phyloP scores from a whole-genome alignment of 2,113 vertebrate species.

The Pongo pygmaeus region DNA sequence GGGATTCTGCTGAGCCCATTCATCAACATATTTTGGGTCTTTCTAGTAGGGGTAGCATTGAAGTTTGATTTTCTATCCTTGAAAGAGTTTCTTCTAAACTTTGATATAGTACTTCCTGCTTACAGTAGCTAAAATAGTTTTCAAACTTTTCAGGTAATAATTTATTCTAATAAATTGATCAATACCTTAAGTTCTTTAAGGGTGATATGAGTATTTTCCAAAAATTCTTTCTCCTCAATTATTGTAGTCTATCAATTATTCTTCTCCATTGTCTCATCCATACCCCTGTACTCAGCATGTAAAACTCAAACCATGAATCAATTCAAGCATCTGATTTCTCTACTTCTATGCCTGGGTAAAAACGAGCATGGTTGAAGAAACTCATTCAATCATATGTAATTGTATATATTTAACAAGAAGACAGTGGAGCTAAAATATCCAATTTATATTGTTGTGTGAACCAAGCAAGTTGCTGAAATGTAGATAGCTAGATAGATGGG shows the following conservation, averaged over 20 bases:
- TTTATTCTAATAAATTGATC: not conserved
- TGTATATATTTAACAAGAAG: not conserved
- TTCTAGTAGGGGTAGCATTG: not conserved
- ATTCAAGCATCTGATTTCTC: not conserved
- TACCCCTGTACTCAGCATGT: not conserved
- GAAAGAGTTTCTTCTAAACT: not conserved
- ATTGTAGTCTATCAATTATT: not conserved
- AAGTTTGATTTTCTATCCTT: not conserved
- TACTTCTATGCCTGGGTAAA: not conserved
- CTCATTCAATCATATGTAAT: not conserved
- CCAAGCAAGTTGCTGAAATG: not conserved
- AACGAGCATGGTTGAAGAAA: not conserved
- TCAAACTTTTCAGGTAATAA: not conserved
- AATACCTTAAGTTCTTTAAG: not conserved
- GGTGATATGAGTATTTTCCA: not conserved
- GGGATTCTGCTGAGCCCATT: not conserved
- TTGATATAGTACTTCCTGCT: not conserved
- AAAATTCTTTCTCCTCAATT: not conserved
- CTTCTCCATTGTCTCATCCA: not conserved
- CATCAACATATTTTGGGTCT: not conserved
- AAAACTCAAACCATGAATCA: not conserved
- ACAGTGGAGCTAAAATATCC: not conserved
- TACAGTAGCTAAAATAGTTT: not conserved
- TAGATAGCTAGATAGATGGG: not conserved
- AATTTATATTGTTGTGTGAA: not conserved